These are phyloP conservation scores for Microcebus ravelobensis DNA, from an alignment of 2,113 vertebrate species.

Conservation along the genomic window DNA sequence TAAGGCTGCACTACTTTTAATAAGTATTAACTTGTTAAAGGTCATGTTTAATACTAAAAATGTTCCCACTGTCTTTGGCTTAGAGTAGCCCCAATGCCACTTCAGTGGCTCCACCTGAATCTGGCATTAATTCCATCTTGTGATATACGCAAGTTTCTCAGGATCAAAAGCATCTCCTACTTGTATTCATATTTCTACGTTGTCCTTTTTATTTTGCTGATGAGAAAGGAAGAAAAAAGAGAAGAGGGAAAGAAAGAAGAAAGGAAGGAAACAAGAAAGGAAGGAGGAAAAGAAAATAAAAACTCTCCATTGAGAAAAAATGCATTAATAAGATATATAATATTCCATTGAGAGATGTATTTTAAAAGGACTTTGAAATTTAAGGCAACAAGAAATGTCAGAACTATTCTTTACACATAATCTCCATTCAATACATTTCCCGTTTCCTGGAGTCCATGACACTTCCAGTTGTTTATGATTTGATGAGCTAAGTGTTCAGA, in stretches of 20 bases:
- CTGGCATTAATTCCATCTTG: neutral
- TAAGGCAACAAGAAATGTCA: neutral
- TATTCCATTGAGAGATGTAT: neutral
- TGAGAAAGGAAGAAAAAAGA: neutral
- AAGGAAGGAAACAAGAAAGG: neutral
- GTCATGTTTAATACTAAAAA: neutral
- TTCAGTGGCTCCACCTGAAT: neutral
- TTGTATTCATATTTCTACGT: neutral
- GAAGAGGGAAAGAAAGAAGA: fast-evolving
- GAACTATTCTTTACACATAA: neutral
- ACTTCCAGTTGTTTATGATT: neutral
- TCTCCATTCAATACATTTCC: neutral
- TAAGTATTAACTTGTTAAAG: neutral
- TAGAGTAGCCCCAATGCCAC: neutral
- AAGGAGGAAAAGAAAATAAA: neutral
- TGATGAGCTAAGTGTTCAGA: neutral
- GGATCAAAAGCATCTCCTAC: neutral
- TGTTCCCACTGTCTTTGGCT: neutral
- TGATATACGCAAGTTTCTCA: neutral
- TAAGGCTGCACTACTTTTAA: neutral
- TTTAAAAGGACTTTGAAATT: neutral
- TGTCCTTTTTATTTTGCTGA: neutral
- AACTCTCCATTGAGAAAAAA: neutral
- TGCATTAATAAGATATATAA: neutral
- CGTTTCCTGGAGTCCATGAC: neutral